Evolutionary conservation across 2,888 invertebrate genomes (phyloP).

Genomic region (Pheosia gnoma): DNA sequence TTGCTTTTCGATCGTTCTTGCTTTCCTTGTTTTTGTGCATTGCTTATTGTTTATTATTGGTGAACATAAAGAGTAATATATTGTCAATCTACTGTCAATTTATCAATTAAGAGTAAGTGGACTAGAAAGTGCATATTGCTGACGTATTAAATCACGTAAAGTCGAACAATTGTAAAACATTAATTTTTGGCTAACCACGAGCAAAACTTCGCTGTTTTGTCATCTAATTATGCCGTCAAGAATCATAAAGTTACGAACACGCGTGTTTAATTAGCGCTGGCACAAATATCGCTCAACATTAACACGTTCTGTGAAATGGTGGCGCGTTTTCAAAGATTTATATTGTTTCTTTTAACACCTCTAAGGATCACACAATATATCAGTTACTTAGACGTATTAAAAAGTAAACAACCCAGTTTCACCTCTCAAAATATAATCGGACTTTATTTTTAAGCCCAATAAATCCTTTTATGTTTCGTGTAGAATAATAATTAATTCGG

Average conservation of each 20-base stretch:
- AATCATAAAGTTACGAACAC: constrained; percentile 7
- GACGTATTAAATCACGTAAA: too few species aligned
- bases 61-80: too few species aligned
- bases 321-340: constrained; percentile 18
- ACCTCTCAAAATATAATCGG: not conserved
- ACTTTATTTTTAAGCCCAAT: constrained; percentile 19
- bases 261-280: constrained; percentile 34
- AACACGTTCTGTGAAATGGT: constrained; percentile 29
- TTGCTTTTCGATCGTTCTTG: too few species aligned
- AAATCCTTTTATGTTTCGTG: constrained; percentile 28
- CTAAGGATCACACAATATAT: constrained; percentile 7
- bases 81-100: too few species aligned
- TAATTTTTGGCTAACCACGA: not conserved
- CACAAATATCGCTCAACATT: constrained; percentile 39
- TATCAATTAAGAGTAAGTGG: too few species aligned
- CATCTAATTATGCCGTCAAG: not conserved
- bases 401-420: not conserved
- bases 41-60: too few species aligned
- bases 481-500: constrained; percentile 40
- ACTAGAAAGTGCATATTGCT: too few species aligned
- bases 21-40: too few species aligned
- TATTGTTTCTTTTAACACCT: constrained; percentile 14
- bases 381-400: not conserved
- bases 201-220: not conserved
- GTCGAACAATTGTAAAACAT: too few species aligned